A percentile compares a stretch with the other conserved stretches of the same genome.
These are phyloP conservation scores for Hyposmocoma kahamanoa DNA, from an alignment of 1,140 invertebrate species.

Conservation along the genomic window DNA sequence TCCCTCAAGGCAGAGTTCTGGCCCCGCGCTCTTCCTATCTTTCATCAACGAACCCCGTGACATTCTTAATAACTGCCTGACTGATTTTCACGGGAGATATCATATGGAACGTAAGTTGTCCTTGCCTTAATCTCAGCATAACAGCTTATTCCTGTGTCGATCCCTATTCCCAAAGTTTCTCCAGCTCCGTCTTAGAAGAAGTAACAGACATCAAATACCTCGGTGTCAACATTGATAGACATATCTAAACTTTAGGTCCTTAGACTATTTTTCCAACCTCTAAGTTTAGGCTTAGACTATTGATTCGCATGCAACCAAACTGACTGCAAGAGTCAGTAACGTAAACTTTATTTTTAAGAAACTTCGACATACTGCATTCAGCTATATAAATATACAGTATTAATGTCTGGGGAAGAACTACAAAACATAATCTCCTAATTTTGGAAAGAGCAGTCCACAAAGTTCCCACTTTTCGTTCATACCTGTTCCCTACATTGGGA, in stretches of 20 bases:
- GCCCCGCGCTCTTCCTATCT: constrained; percentile 13
- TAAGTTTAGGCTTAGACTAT: no score
- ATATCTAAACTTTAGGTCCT: background rate
- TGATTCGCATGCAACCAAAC: background rate
- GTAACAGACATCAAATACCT: background rate
- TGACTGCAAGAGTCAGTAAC: background rate
- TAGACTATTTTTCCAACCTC: no score
- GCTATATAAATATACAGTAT: background rate
- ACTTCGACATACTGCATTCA: background rate
- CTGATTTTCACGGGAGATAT: background rate
- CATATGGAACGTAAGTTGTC: background rate
- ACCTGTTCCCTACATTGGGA: background rate
- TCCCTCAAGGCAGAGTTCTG: constrained; percentile 16
- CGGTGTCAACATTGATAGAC: background rate
- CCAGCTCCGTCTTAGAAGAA: background rate
- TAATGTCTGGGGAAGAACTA: background rate
- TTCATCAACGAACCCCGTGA: constrained; percentile 13
- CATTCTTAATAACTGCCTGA: constrained; percentile 10
- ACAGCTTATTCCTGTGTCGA: background rate
- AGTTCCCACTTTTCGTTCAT: background rate
- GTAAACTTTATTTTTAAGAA: background rate
- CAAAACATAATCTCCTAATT: background rate
- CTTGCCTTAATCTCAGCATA: background rate
- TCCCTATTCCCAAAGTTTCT: background rate
- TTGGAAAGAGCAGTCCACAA: background rate